Percentiles rank a stretch among this genome's conserved stretches.
Evolutionary conservation across 1,140 invertebrate species (phyloP).

Genomic region (Homalodisca vitripennis): DNA sequence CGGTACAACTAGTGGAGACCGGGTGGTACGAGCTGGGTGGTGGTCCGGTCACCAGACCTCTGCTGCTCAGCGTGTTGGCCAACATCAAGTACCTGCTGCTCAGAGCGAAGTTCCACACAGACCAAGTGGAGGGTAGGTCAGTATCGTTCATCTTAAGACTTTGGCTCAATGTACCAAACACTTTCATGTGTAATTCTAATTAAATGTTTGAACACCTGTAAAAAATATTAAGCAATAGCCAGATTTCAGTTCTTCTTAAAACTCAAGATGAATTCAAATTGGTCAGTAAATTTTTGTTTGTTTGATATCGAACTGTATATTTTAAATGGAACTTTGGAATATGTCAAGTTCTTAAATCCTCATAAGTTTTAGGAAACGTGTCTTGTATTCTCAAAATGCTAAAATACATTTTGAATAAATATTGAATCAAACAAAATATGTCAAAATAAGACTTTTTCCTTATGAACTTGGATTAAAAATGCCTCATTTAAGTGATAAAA

Average conservation of each 20-base stretch:
- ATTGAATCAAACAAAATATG: too few relatives aligned
- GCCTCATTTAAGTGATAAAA: too few relatives aligned
- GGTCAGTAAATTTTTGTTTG: too few relatives aligned
- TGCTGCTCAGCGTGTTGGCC: conserved; percentile 83
- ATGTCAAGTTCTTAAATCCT: too few relatives aligned
- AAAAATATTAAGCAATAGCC: neutral
- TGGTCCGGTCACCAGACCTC: conserved; percentile 63
- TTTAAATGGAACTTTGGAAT: too few relatives aligned
- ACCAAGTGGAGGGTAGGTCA: conserved; percentile 85
- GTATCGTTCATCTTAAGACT: conserved; percentile 33
- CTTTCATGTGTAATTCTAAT: neutral
- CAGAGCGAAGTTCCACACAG: conserved; percentile 88
- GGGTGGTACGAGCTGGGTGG: conserved; percentile 73
- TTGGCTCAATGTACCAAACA: neutral
- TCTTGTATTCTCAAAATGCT: too few relatives aligned
- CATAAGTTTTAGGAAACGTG: too few relatives aligned
- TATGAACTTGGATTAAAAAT: too few relatives aligned
- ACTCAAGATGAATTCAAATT: neutral
- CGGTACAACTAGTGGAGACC: conserved; percentile 63
- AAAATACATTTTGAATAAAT: too few relatives aligned
- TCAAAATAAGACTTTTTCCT: too few relatives aligned
- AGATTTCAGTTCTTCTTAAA: neutral
- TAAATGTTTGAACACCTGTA: neutral
- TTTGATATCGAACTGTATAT: too few relatives aligned
- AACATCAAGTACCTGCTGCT: conserved; percentile 80